Conservation (phyloP, 2,797 vertebrate species). For the Lophotriccus pileatus region DNA sequence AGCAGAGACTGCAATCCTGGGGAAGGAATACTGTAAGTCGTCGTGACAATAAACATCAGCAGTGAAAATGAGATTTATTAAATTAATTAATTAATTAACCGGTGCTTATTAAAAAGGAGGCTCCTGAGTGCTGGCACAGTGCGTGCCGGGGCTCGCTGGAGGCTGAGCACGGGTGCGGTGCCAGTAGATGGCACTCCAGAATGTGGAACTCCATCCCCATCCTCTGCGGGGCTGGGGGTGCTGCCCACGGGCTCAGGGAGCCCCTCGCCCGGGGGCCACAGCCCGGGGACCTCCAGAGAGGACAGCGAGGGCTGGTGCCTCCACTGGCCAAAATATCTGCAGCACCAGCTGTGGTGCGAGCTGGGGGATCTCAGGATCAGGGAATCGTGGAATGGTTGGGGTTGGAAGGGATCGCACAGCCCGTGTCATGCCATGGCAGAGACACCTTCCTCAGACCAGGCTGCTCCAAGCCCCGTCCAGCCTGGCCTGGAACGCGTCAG, state of each 20-base stretch:
- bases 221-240: not conserved
- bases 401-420: not conserved
- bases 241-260: not conserved
- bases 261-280: not conserved
- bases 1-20: not conserved
- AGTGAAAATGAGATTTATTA: not conserved
- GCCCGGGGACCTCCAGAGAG: rapidly evolving
- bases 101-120: not conserved
- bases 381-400: rapidly evolving
- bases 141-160: not conserved
- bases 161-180: not conserved
- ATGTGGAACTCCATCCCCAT: not conserved
- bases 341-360: rapidly evolving
- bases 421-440: not conserved
- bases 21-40: rapidly evolving
- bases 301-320: too few species aligned
- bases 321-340: rapidly evolving
- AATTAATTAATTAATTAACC: not conserved
- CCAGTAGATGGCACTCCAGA: conserved; percentile 51
- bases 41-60: not conserved
- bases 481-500: not conserved
- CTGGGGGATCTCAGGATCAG: rapidly evolving
- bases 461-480: rapidly evolving
- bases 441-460: not conserved
- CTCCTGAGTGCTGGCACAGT: not conserved